Base-by-base conservation (phyloP, 2,797 vertebrate species). In the Botia almorhae region DNA sequence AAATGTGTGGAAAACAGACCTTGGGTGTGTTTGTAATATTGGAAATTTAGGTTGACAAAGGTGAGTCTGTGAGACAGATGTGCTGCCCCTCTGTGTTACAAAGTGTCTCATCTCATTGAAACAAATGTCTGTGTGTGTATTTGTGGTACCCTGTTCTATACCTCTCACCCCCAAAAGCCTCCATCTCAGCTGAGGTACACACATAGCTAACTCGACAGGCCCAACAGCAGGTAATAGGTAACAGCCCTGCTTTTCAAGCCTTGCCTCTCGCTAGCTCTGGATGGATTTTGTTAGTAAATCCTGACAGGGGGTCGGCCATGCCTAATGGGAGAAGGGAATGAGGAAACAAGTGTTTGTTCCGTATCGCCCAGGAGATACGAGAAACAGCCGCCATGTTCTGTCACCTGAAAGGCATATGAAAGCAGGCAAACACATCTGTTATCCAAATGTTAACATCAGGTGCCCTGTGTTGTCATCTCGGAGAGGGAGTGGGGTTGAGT, bases 391-490 rank as follows among this genome's bases (percentile, higher is more conserved):
- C 85, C 77, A 91, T 91, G 87, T 86, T 87, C 85, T 92, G 92
- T 93, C 92, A 92, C 89, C 82, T 60, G 82, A 67, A 92, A 92
- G 88, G 92, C 91, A 89, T 93, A 94, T 93, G 71, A 89, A 90
- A 93, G 90, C 86, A 73, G 81, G 85, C 91, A 91, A 87, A 91
- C 90, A 92, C 92, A 92, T 94, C 91, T 84, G 91, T 93, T 94
- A 92, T 93, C 93, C 92, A 93, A 94, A 94, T 92, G 93, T 94
- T 94, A 93, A 93, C 93, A 91, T 87, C 93, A 67, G 89, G 91
- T 85, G 87, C 90, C 90, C 91, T 86, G 85, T 93, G 89, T 92
- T 93, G 92, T 94, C 92, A 93, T 88, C 92, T 90, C 78, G 83
- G 75, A 78, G 70, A 39, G 69, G 26, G 74, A 53, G 29, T 0